These are phyloP conservation scores for Parelbella ahira DNA, from an alignment of 2,888 invertebrate species.

Conservation along the genomic window DNA sequence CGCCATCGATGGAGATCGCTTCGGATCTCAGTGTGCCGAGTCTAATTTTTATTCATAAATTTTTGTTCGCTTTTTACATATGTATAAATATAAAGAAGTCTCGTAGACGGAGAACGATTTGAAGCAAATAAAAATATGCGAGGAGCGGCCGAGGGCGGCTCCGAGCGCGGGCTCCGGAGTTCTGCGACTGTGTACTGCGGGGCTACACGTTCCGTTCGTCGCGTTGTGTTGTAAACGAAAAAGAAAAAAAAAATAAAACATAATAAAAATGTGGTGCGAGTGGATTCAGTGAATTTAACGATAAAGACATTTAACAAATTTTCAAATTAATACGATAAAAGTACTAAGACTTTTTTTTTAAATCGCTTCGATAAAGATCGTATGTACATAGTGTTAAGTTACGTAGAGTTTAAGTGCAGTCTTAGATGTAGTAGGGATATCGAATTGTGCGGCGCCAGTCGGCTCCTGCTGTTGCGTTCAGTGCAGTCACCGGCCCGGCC, in stretches of 20 bases:
- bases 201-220: slow-evolving; percentile 63
- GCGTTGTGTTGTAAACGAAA: slow-evolving; percentile 62
- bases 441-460: slow-evolving; percentile 74
- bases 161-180: too few relatives aligned
- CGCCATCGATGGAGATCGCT: too few relatives aligned
- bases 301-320: slow-evolving; percentile 80
- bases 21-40: slow-evolving; percentile 39
- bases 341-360: slow-evolving; percentile 75
- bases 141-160: not conserved
- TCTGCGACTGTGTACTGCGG: too few relatives aligned
- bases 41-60: not conserved
- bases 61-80: too few relatives aligned
- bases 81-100: too few relatives aligned
- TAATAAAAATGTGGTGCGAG: slow-evolving; percentile 65
- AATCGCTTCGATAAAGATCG: slow-evolving; percentile 73
- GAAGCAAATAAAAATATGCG: slow-evolving; percentile 4
- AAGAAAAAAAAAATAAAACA: slow-evolving; percentile 41
- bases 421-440: slow-evolving; percentile 79
- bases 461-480: too few relatives aligned
- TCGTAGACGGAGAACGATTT: too few relatives aligned
- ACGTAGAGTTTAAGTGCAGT: slow-evolving; percentile 66
- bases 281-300: slow-evolving; percentile 70
- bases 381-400: slow-evolving; percentile 76
- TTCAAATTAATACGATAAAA: slow-evolving; percentile 76
- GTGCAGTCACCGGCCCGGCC: too few relatives aligned